Evolutionary conservation across 1,140 invertebrate species (phyloP).

Genomic region (Aphidius ervi): DNA sequence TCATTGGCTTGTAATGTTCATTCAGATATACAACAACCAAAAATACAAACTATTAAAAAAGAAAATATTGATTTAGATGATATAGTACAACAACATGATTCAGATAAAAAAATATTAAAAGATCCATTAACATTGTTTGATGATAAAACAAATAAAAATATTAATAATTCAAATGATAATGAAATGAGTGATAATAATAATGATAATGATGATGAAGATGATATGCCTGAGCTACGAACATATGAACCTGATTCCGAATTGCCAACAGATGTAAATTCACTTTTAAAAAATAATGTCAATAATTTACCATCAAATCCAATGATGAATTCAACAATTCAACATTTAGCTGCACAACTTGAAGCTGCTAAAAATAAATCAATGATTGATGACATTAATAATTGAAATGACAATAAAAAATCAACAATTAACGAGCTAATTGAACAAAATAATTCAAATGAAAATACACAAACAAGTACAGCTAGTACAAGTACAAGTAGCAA

Average conservation of each 20-base stretch:
- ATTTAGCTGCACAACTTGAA: slow-evolving; percentile 44
- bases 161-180: slow-evolving; percentile 1
- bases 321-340: slow-evolving; percentile 44
- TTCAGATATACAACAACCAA: neutral
- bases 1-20: neutral
- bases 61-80: slow-evolving; percentile 1
- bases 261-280: slow-evolving; percentile 40
- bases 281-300: slow-evolving; percentile 38
- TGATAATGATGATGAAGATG: slow-evolving; percentile 20
- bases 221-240: slow-evolving; percentile 7
- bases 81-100: neutral
- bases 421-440: neutral
- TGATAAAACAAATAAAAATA: slow-evolving; percentile 6
- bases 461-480: neutral
- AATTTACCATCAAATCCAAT: slow-evolving; percentile 38
- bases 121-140: slow-evolving; percentile 3
- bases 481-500: too few relatives aligned
- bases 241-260: slow-evolving; percentile 41
- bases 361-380: slow-evolving; percentile 11
- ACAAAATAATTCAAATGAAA: neutral
- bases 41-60: neutral
- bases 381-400: too few relatives aligned
- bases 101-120: slow-evolving; percentile 6
- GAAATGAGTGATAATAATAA: slow-evolving; percentile 20
- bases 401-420: neutral